phyloP scores from a whole-genome alignment of 1,140 invertebrate species.

The Pissodes strobi region DNA sequence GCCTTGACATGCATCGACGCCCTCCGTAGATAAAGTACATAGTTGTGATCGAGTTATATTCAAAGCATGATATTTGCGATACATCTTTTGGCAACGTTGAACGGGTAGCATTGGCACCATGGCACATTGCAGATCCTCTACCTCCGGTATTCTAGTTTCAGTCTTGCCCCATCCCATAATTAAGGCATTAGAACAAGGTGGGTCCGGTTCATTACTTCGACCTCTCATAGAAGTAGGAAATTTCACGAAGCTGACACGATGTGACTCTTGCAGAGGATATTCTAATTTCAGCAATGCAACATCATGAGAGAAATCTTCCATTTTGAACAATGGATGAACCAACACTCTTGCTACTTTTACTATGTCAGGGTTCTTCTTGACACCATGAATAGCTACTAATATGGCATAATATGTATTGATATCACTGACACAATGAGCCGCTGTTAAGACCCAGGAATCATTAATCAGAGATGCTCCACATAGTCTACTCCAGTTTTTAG shows the following conservation, averaged over 20 bases:
- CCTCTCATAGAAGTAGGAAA: neutral
- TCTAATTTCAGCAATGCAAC: slow-evolving; percentile 21
- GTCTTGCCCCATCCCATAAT: slow-evolving; percentile 29
- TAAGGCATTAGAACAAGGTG: slow-evolving; percentile 3
- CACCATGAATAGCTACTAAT: neutral
- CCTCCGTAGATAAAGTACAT: slow-evolving; percentile 12
- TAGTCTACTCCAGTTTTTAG: neutral
- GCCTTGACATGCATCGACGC: slow-evolving; percentile 46
- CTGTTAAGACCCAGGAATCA: slow-evolving; percentile 15
- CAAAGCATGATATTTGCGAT: neutral
- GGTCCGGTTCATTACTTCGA: neutral
- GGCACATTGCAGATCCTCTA: slow-evolving; percentile 20
- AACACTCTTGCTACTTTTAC: neutral
- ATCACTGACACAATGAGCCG: slow-evolving; percentile 13
- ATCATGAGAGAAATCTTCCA: slow-evolving; percentile 7
- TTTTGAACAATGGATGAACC: slow-evolving; percentile 1
- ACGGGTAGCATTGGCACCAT: neutral
- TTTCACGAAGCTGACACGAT: slow-evolving; percentile 3
- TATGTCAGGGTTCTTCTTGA: neutral
- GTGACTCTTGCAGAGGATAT: neutral
- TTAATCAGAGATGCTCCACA: slow-evolving; percentile 24
- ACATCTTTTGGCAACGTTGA: slow-evolving; percentile 8
- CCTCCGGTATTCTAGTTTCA: neutral
- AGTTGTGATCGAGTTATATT: neutral
- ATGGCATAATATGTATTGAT: neutral